Evolutionary conservation across 92 coral and sea anemone genomes (phyloP).

Genomic region (Heteractis magnifica): DNA sequence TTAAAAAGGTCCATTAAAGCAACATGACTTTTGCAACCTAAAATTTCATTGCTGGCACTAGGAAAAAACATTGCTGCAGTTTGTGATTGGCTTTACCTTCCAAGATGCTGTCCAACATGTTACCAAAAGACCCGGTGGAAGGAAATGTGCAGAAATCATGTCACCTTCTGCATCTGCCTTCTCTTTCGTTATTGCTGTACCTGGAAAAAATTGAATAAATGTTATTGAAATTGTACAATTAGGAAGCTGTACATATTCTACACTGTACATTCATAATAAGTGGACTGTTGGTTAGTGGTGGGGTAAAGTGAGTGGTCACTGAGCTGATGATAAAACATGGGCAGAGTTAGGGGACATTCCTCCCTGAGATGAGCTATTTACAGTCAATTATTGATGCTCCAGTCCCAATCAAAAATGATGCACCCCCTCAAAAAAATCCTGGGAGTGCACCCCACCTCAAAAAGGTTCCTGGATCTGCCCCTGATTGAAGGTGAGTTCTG

Average conservation of each 20-base stretch:
- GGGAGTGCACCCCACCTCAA: no score
- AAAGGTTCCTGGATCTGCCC: no score
- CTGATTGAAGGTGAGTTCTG: no score
- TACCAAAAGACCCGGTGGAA: constrained; percentile 48
- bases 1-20: no score
- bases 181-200: constrained; percentile 40
- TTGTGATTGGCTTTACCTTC: constrained; percentile 52
- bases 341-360: neutral
- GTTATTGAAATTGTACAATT: neutral
- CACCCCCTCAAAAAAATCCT: no score
- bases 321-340: neutral
- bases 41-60: no score
- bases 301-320: neutral
- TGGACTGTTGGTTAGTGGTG: neutral
- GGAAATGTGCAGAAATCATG: constrained; percentile 76
- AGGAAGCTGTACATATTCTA: no score
- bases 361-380: no score
- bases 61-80: neutral
- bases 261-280: no score
- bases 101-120: constrained; percentile 90
- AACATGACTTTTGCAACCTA: no score
- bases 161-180: constrained; percentile 60
- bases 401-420: no score
- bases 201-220: constrained; percentile 15
- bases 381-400: no score